Percentiles rank a stretch among this genome's conserved stretches.
These are phyloP conservation scores for Plectropomus leopardus DNA, from an alignment of 2,113 vertebrate genomes.

Conservation along the genomic window DNA sequence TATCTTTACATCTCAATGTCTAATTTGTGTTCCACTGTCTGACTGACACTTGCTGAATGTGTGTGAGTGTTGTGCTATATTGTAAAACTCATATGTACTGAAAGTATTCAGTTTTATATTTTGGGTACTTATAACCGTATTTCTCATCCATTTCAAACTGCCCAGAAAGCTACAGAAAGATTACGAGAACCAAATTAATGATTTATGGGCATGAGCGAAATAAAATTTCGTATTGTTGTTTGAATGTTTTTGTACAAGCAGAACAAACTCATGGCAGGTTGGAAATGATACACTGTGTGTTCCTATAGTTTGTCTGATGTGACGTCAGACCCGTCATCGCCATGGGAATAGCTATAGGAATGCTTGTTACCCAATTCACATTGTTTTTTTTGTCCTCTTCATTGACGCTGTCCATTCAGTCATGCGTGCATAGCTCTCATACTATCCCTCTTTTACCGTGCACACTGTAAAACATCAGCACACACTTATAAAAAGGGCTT, in stretches of 20 bases:
- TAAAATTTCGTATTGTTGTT: not conserved
- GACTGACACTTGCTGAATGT: not conserved
- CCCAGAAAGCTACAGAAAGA: not conserved
- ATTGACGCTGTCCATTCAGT: constrained; percentile 17
- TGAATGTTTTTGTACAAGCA: not conserved
- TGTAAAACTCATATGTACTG: not conserved
- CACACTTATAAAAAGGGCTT: constrained; percentile 60
- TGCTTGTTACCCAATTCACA: constrained; percentile 59
- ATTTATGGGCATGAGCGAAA: not conserved
- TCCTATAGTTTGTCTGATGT: constrained; percentile 33
- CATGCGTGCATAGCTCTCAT: constrained; percentile 35
- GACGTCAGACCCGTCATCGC: constrained; percentile 51
- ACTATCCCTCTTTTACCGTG: constrained; percentile 53
- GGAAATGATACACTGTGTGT: constrained; percentile 20
- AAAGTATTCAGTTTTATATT: not conserved
- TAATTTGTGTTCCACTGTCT: not conserved
- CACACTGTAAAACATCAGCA: constrained; percentile 73
- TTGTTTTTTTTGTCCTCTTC: constrained; percentile 29
- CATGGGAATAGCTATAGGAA: constrained; percentile 72
- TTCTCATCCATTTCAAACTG: not conserved
- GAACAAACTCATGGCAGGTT: not conserved
- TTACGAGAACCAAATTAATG: not conserved
- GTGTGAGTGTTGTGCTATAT: not conserved
- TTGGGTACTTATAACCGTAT: not conserved
- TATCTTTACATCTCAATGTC: too few relatives aligned